Evolutionary conservation across 92 coral and sea anemone genomes (phyloP), one percentile per base, ranked within the genome.

Genomic region (Nematostella vectensis): DNA sequence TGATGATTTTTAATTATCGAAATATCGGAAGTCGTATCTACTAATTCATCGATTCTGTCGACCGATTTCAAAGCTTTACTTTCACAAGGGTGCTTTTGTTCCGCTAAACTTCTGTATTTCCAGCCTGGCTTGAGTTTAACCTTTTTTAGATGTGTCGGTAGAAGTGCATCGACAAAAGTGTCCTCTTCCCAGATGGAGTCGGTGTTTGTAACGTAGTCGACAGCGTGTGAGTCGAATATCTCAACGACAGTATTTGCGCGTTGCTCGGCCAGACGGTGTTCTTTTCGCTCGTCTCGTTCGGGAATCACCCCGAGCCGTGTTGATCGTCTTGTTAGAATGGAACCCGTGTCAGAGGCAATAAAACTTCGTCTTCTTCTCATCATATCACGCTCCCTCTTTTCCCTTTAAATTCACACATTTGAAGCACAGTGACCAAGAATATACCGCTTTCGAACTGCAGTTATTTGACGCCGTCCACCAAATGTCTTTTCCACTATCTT

Each of bases 211-310:
- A 48, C 68, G 56, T 75, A 73, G 50, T 79, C 77, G 4, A 79
- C 59, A 15, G 87, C 88, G 31, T 80, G 88, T 4, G 88, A 80
- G 33, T 80, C 88, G 50, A 27, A 75, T 18, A 80, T 77, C 68
- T 80, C 63, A 8, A 80, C 63, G 15, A 54, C 53, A 13, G 25
- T 55, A 45, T 65, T 56, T 1, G 65, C 50, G 9, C 29, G 50
- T 8, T 53, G 51, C 20, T 48, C 48, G 39, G 42, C 45, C 16
- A 28, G 13, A 22, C 3, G 21, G 4, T 55, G 60, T 0, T 30
- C 29, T 11, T 44, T 22, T 10, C 57, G 10, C 29, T 71, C 78
- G 25, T 18, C 61, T 30, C 27, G 33, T 24, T 51, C 70, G 3
- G 33, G 33, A 9, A 64, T 48, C 3, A 62, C 58, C 0, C 27